Conservation (phyloP, 1,140 invertebrate genomes). For the Drosophila nikananu region DNA sequence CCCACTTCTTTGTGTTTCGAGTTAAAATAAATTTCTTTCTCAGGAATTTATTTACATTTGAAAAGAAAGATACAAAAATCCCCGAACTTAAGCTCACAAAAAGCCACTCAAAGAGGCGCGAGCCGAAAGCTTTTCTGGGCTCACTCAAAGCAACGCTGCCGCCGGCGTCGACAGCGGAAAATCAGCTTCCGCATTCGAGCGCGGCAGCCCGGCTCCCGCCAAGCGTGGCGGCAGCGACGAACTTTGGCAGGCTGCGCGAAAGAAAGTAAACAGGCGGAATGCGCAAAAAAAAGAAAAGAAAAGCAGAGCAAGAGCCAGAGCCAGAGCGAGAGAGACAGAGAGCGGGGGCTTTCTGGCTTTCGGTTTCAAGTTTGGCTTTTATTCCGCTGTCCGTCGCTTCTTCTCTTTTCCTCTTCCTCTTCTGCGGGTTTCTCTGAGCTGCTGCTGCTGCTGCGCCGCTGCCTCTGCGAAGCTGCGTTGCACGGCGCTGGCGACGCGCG, state of each 20-base stretch:
- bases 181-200: slow-evolving; percentile 65
- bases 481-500: slow-evolving; percentile 70
- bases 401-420: slow-evolving; percentile 52
- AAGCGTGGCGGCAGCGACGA: slow-evolving; percentile 40
- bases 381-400: slow-evolving; percentile 38
- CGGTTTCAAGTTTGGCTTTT: slow-evolving; percentile 76
- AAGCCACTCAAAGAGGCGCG: slow-evolving; percentile 33
- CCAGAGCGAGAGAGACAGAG: slow-evolving; percentile 17
- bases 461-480: slow-evolving; percentile 63
- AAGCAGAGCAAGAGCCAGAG: slow-evolving; percentile 8
- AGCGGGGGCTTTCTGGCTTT: slow-evolving; percentile 59
- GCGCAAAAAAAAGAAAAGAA: slow-evolving; percentile 71
- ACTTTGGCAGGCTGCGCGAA: slow-evolving; percentile 67
- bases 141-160: slow-evolving; percentile 57
- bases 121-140: slow-evolving; percentile 55
- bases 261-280: slow-evolving; percentile 77
- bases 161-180: slow-evolving; percentile 35
- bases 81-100: slow-evolving; percentile 12
- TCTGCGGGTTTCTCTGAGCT: slow-evolving; percentile 19
- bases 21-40: slow-evolving; percentile 1
- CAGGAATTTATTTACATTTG: slow-evolving; percentile 5
- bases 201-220: slow-evolving; percentile 13
- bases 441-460: slow-evolving; percentile 14
- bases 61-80: slow-evolving; percentile 12
- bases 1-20: no score